These are phyloP conservation scores for Laterallus jamaicensis DNA, from an alignment of 2,113 vertebrate genomes.

Conservation along the genomic window DNA sequence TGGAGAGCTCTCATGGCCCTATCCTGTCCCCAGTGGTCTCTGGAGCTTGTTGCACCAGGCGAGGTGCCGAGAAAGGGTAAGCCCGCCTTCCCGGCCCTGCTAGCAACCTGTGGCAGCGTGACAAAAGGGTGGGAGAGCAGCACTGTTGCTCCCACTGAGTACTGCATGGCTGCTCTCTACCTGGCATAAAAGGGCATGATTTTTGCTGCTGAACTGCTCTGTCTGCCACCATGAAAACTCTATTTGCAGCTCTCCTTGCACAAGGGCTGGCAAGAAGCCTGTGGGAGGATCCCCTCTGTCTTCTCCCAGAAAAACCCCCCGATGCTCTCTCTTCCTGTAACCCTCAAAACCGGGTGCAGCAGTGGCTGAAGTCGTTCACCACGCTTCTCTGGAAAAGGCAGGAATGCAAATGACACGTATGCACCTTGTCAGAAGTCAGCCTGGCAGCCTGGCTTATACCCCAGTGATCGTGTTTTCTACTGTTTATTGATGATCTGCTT, in stretches of 20 bases:
- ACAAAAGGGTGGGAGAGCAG: background rate
- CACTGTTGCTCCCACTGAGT: background rate
- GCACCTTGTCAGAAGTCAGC: background rate
- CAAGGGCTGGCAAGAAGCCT: background rate
- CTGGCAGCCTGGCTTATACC: accelerated
- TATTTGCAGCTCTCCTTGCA: background rate
- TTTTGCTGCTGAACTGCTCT: background rate
- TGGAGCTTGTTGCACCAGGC: background rate
- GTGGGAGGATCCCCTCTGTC: background rate
- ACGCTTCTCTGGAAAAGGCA: background rate
- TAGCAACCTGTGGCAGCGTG: accelerated
- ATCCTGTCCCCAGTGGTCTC: background rate
- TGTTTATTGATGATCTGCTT: accelerated
- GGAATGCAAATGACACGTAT: background rate
- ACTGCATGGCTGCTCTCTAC: background rate
- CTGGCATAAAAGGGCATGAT: background rate
- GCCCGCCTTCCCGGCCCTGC: background rate
- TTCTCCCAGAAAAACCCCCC: background rate
- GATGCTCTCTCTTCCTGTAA: background rate
- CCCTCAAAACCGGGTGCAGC: background rate
- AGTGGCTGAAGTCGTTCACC: background rate
- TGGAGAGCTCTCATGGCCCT: background rate
- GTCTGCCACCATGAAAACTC: background rate
- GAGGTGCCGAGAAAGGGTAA: accelerated
- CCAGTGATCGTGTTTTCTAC: background rate